Percentiles rank a stretch among this genome's conserved stretches.
phyloP scores from a whole-genome alignment of 2,888 invertebrate genomes.

The Selenia dentaria region DNA sequence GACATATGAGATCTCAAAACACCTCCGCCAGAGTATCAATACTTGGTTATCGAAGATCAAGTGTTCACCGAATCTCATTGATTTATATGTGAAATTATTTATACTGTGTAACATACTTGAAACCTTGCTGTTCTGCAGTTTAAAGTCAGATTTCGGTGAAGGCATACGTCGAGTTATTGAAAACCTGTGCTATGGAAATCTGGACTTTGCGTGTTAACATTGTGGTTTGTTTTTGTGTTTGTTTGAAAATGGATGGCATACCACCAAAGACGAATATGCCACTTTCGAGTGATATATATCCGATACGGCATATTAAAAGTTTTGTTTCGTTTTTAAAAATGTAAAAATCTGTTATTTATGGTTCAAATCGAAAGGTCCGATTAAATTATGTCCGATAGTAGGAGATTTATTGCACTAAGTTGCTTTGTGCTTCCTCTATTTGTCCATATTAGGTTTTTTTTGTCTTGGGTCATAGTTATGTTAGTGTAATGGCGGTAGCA shows the following conservation, averaged over 20 bases:
- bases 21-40: conserved; percentile 54
- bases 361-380: conserved; percentile 79
- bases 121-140: neutral
- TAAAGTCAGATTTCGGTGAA: conserved; percentile 24
- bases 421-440: conserved; percentile 65
- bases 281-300: conserved; percentile 79
- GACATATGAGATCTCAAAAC: conserved; percentile 59
- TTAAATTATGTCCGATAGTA: conserved; percentile 80
- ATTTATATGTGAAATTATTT: conserved; percentile 58
- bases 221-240: conserved; percentile 34
- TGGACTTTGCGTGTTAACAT: neutral
- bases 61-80: conserved; percentile 57
- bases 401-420: conserved; percentile 70
- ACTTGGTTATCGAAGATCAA: conserved; percentile 56
- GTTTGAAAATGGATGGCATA: conserved; percentile 46
- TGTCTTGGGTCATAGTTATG: conserved; percentile 33
- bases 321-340: conserved; percentile 78
- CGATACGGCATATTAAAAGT: conserved; percentile 81
- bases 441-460: conserved; percentile 49
- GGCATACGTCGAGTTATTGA: conserved; percentile 7
- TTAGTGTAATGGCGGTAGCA: conserved; percentile 34
- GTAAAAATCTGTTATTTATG: conserved; percentile 83
- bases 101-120: conserved; percentile 23
- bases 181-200: neutral
- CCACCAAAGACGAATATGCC: conserved; percentile 80